Conservation (phyloP, 2,113 vertebrate species). For the Ceyx cyanopectus region DNA sequence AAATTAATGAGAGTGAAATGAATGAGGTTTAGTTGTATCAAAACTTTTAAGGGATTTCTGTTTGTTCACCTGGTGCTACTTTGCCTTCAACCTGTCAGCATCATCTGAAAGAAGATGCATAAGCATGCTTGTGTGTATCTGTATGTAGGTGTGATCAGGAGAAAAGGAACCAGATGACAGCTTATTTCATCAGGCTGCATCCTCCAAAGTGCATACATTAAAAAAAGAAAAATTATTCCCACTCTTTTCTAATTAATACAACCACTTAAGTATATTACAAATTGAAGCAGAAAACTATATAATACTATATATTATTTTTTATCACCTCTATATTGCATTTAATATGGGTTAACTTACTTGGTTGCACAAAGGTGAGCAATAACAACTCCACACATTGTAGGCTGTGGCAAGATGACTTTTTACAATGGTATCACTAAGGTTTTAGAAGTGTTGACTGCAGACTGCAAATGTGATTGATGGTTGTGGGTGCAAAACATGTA, state of each 20-base stretch:
- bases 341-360: background rate
- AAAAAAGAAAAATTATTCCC: background rate
- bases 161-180: background rate
- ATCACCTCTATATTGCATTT: background rate
- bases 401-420: background rate
- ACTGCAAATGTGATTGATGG: background rate
- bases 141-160: background rate
- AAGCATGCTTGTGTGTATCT: fast-evolving
- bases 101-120: background rate
- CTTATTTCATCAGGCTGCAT: background rate
- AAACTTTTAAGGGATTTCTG: background rate
- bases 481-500: background rate
- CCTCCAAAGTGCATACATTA: background rate
- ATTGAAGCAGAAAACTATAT: background rate
- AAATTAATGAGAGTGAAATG: background rate
- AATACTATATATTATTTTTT: background rate
- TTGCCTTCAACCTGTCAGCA: background rate
- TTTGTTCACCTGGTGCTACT: background rate
- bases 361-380: background rate
- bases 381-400: fast-evolving
- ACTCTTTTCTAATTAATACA: background rate
- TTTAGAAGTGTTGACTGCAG: background rate
- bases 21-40: background rate
- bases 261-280: background rate
- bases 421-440: background rate